Evolutionary conservation across 2,888 invertebrate genomes (phyloP), one percentile per base, ranked within the genome.

Genomic region (Leucoptera coffeella): DNA sequence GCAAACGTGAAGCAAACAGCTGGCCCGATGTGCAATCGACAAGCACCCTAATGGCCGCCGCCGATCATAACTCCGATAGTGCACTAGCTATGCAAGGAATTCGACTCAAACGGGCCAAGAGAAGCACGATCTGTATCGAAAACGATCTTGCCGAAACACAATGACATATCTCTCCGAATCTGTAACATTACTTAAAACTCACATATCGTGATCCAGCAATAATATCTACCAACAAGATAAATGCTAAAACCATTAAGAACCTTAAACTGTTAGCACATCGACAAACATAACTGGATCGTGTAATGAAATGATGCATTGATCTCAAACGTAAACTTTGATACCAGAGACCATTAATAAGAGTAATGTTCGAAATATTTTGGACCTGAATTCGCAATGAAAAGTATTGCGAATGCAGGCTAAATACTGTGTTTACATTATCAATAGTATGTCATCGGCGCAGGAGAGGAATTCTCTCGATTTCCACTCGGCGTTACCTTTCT

Each of bases 401-500:
- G 47, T 49, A 41, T 43, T 39, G 23, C 38, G 45, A 41, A 46
- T 47, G 48, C 46, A 50, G 54, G 52, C 56, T 53, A 52, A 48
- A 47, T 45, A 45, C 48, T 54, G 56, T 58, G 61, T 60, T 61
- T 59, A 57, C 53, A 56, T 50, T 67, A 67, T 65, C 67, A 61
- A 59, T 60, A 51, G 56, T 61, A 54, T 65, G 67, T 64, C 64
- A 67, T 67, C 65, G 46, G 47, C 49, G 43, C 17, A 17, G 17
- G n/a, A n/a, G n/a, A n/a, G n/a, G n/a, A n/a, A n/a, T n/a, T n/a
- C n/a, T n/a, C n/a, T n/a, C n/a, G n/a, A n/a, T n/a, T n/a, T n/a
- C n/a, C n/a, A n/a, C 49, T 37, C 47, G 53, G 57, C 59, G 61
- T 65, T 65, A 64, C 62, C 60, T 64, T 65, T 65, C 57, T 55